These are phyloP conservation scores for Phenacoccus solenopsis DNA, from an alignment of 1,140 invertebrate species.

Conservation along the genomic window DNA sequence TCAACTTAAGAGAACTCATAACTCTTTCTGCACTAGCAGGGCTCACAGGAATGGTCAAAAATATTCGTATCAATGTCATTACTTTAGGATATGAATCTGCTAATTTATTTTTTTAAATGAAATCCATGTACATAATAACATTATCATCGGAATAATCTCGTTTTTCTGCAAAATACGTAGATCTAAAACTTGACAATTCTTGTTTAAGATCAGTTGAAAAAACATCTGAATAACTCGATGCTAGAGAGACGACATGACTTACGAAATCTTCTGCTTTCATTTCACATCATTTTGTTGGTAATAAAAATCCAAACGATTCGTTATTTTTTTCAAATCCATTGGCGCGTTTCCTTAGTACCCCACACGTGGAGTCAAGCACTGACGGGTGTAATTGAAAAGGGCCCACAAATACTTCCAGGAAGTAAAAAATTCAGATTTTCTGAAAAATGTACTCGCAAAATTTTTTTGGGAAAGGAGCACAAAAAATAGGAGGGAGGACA, in stretches of 20 bases:
- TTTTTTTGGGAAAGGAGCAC: no score
- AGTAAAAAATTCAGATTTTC: no score
- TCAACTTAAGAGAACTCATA: no score
- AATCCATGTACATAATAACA: not conserved
- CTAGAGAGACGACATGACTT: not conserved
- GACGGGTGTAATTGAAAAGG: no score
- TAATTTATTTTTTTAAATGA: not conserved
- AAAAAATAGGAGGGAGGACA: no score
- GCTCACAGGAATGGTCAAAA: not conserved
- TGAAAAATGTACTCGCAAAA: no score
- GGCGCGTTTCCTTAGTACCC: not conserved
- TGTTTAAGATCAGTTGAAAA: conserved; percentile 10
- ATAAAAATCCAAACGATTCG: not conserved
- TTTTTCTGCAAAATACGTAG: conserved; percentile 6
- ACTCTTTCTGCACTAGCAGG: not conserved
- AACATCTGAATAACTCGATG: not conserved
- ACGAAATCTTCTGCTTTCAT: not conserved
- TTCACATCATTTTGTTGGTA: not conserved
- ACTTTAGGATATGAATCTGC: no score
- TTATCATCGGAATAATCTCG: no score
- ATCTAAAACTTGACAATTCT: not conserved
- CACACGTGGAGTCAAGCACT: not conserved
- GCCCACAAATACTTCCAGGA: no score
- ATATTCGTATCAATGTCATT: not conserved
- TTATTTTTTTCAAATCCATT: not conserved